A percentile compares a stretch with the other conserved stretches of the same genome.
Evolutionary conservation across 2,888 invertebrate species (phyloP).

Genomic region (Drosophila prostipennis): DNA sequence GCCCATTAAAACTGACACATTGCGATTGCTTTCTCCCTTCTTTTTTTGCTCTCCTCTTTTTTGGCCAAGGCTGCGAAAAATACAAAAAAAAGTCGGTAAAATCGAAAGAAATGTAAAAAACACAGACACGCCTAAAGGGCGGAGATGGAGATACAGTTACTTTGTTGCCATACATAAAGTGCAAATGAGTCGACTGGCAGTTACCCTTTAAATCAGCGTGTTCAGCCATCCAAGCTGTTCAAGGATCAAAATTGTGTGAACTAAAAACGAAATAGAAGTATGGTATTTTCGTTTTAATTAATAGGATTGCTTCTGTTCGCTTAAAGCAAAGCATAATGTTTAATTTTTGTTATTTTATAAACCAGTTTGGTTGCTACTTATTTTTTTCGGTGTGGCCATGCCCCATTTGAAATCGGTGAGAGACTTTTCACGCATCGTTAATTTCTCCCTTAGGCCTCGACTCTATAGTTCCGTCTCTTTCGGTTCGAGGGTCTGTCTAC

Average conservation of each 20-base stretch:
- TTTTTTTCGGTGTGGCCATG: slow-evolving; percentile 21
- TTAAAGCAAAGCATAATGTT: too few relatives aligned
- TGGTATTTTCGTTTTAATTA: too few relatives aligned
- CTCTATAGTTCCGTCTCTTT: slow-evolving; percentile 20
- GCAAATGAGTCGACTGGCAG: slow-evolving; percentile 1
- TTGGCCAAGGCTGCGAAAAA: slow-evolving; percentile 49
- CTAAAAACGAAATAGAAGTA: too few relatives aligned
- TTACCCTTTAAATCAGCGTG: slow-evolving; percentile 2
- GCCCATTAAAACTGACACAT: slow-evolving; percentile 76
- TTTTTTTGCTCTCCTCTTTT: slow-evolving; percentile 9
- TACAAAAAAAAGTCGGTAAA: slow-evolving; percentile 25
- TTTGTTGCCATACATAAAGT: slow-evolving; percentile 12
- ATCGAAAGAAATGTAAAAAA: slow-evolving; percentile 32
- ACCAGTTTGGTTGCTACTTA: background rate
- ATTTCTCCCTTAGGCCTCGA: slow-evolving; percentile 71
- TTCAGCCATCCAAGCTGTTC: too few relatives aligned
- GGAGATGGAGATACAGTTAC: slow-evolving; percentile 9
- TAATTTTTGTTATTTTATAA: too few relatives aligned
- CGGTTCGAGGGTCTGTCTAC: background rate
- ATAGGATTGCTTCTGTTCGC: too few relatives aligned
- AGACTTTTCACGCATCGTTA: slow-evolving; percentile 79
- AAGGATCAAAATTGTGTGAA: too few relatives aligned
- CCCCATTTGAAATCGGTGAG: slow-evolving; percentile 49
- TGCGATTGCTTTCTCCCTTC: slow-evolving; percentile 62
- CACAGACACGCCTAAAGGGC: slow-evolving; percentile 25